Conservation (phyloP, 2,888 invertebrate genomes). For the Phoronis australis region DNA sequence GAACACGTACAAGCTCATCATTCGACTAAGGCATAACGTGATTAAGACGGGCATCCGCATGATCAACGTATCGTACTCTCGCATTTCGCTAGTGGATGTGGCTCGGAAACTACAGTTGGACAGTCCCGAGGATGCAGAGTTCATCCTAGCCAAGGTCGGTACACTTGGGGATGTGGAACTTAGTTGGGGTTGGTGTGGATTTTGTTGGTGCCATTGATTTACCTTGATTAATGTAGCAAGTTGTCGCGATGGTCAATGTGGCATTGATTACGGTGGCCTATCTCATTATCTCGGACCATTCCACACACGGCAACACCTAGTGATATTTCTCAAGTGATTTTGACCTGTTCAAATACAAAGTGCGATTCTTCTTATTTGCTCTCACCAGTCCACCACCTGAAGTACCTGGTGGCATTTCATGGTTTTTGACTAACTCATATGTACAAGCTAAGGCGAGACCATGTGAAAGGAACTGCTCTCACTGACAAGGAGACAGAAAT, state of each 20-base stretch:
- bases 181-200: background rate
- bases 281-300: too few relatives aligned
- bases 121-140: slow-evolving; percentile 96
- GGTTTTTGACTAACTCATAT: too few relatives aligned
- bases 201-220: background rate
- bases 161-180: background rate
- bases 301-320: too few relatives aligned
- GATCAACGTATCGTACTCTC: slow-evolving; percentile 92
- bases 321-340: too few relatives aligned
- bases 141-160: slow-evolving; percentile 88
- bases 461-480: too few relatives aligned
- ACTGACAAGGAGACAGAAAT: too few relatives aligned
- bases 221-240: background rate
- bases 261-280: too few relatives aligned
- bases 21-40: slow-evolving; percentile 94
- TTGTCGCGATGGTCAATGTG: background rate
- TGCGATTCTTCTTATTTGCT: too few relatives aligned
- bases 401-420: too few relatives aligned
- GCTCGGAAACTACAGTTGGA: slow-evolving; percentile 89
- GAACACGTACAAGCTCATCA: slow-evolving; percentile 91
- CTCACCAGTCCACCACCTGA: too few relatives aligned
- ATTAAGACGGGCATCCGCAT: slow-evolving; percentile 96
- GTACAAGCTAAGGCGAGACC: too few relatives aligned
- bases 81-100: slow-evolving; percentile 91
- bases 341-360: too few relatives aligned